These are phyloP conservation scores for Palythoa heliodiscus DNA, from an alignment of 92 coral and sea anemone species.

Conservation along the genomic window DNA sequence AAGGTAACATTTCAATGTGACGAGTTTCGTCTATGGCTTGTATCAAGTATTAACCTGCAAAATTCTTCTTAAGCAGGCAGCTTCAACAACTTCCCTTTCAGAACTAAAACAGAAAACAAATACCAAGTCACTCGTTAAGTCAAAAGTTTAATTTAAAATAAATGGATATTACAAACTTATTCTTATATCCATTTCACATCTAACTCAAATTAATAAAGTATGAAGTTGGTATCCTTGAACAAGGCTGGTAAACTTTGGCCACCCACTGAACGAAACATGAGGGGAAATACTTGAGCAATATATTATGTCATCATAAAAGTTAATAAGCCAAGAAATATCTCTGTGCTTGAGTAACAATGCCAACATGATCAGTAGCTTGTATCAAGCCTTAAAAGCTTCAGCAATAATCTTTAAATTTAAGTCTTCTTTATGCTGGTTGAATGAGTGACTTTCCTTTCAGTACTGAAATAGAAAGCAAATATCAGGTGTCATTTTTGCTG, in stretches of 20 bases:
- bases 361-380: background rate
- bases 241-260: background rate
- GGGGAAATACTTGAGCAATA: background rate
- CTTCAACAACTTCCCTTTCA: slow-evolving; percentile 95
- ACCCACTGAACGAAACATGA: background rate
- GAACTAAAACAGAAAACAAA: slow-evolving; percentile 71
- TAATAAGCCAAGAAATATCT: background rate
- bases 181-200: background rate
- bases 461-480: slow-evolving; percentile 66
- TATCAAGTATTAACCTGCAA: slow-evolving; percentile 23
- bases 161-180: background rate
- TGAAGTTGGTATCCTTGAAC: background rate
- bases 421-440: slow-evolving; percentile 83
- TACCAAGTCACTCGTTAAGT: background rate
- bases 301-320: background rate
- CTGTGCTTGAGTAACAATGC: background rate
- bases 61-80: slow-evolving; percentile 84
- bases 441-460: slow-evolving; percentile 94
- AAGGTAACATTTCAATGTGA: slow-evolving; percentile 4
- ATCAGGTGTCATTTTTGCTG: background rate
- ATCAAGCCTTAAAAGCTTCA: slow-evolving; percentile 27
- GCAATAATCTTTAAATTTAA: background rate
- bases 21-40: slow-evolving; percentile 28
- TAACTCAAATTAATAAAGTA: background rate
- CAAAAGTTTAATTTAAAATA: slow-evolving; percentile 1